Conservation (phyloP, 2,888 invertebrate genomes). For the Taenaris catops region DNA sequence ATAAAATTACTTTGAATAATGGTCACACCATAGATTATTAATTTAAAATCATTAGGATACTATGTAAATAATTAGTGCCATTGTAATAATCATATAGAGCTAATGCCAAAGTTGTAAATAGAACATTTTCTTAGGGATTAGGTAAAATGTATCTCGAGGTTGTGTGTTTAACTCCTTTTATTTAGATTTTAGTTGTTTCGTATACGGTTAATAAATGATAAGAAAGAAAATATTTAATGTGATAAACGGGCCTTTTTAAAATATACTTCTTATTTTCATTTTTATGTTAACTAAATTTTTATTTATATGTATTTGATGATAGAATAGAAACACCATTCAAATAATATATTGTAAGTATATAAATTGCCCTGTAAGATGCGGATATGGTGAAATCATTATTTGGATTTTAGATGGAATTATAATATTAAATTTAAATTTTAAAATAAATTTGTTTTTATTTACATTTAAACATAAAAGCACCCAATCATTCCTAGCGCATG, state of each 20-base stretch:
- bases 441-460: slow-evolving; percentile 6
- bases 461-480: too few relatives aligned
- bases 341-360: neutral
- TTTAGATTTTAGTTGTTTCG: slow-evolving; percentile 10
- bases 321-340: neutral
- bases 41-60: slow-evolving; percentile 18
- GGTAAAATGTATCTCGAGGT: slow-evolving; percentile 40
- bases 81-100: slow-evolving; percentile 42
- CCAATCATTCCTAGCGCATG: too few relatives aligned
- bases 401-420: slow-evolving; percentile 1
- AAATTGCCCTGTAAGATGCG: neutral
- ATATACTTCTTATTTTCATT: neutral
- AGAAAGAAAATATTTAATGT: neutral
- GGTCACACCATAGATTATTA: slow-evolving; percentile 18
- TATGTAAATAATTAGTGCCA: slow-evolving; percentile 39
- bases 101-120: slow-evolving; percentile 75
- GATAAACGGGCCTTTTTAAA: slow-evolving; percentile 5
- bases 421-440: neutral
- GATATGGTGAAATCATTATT: neutral
- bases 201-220: neutral
- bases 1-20: neutral
- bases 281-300: neutral
- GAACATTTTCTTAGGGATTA: slow-evolving; percentile 22
- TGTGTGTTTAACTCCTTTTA: slow-evolving; percentile 37
- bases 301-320: too few relatives aligned